phyloP scores from a whole-genome alignment of 2,113 vertebrate species.

The Bettongia penicillata region DNA sequence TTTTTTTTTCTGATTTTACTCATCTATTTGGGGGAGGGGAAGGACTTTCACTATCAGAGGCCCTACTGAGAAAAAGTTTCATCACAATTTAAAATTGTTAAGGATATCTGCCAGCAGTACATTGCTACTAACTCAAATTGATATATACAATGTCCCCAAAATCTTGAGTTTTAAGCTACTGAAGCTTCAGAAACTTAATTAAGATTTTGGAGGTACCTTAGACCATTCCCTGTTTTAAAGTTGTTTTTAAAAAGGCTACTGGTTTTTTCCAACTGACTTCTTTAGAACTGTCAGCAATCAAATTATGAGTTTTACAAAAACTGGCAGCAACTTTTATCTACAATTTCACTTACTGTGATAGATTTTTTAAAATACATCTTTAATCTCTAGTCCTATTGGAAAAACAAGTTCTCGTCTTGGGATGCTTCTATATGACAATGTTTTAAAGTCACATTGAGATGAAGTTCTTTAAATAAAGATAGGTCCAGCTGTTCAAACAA shows the following conservation, averaged over 20 bases:
- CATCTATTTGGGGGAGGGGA: background rate
- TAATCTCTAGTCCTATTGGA: background rate
- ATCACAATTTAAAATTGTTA: background rate
- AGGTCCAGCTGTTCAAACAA: background rate
- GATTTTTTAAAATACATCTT: background rate
- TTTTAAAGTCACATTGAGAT: background rate
- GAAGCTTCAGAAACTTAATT: background rate
- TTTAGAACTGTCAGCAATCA: background rate
- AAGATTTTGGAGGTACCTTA: background rate
- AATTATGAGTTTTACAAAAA: background rate
- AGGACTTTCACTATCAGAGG: background rate
- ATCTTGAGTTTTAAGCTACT: background rate
- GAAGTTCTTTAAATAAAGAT: background rate
- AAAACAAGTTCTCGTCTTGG: background rate
- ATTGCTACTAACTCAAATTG: background rate
- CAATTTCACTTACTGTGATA: background rate
- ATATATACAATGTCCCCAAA: background rate
- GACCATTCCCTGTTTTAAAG: background rate
- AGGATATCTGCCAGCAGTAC: background rate
- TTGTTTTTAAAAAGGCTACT: background rate
- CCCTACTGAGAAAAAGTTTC: background rate
- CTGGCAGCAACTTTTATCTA: background rate
- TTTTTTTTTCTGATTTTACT: background rate
- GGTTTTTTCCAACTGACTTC: background rate
- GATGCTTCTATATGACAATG: background rate